Evolutionary conservation across 1,140 invertebrate species (phyloP), one percentile per base, ranked within the genome.

Genomic region (Dendrolimus punctatus): DNA sequence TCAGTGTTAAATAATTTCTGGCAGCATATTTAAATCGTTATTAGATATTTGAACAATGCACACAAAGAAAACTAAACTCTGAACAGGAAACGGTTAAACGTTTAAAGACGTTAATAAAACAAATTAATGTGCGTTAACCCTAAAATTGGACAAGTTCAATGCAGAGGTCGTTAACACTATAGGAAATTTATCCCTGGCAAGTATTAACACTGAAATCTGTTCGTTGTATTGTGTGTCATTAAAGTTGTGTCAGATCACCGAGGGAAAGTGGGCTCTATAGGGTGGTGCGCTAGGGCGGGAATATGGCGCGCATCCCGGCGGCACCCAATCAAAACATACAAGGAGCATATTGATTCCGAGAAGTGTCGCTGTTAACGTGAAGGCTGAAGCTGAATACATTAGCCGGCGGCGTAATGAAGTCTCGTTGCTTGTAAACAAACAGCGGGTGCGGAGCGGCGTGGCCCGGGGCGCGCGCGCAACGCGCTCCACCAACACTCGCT

Each of bases 331-430:
- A 86, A 86, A 86, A 86, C 83, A 86, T 86, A 85, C 80, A 82
- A 82, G 78, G 73, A 83, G 80, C 78, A 80, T 86, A 86, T 86
- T 86, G 83, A 86, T 86, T 86, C 83, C 78, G 76, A 86, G 83
- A 86, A 86, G 83, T 86, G 83, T 86, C 83, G 83, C 79, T 84
- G 83, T 81, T 86, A 84, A 82, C 80, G 80, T 80, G 76, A 71
- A 84, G 78, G 80, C 81, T 83, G 80, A 84, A 86, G 80, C 80
- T 81, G 83, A 84, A 86, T 86, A 86, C 83, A 86, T 86, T 86
- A 86, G 80, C 80, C 80, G 71, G 75, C 73, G 78, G 80, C 79
- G 83, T 86, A 86, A 86, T 86, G 83, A 86, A 86, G 83, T 84
- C 80, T 86, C 74, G 77, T 71, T 69, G 80, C 70, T 84, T 86